A percentile compares a stretch with the other conserved stretches of the same genome.
These are phyloP conservation scores for Leptoclinus maculatus DNA, from an alignment of 2,797 vertebrate species.

Conservation along the genomic window DNA sequence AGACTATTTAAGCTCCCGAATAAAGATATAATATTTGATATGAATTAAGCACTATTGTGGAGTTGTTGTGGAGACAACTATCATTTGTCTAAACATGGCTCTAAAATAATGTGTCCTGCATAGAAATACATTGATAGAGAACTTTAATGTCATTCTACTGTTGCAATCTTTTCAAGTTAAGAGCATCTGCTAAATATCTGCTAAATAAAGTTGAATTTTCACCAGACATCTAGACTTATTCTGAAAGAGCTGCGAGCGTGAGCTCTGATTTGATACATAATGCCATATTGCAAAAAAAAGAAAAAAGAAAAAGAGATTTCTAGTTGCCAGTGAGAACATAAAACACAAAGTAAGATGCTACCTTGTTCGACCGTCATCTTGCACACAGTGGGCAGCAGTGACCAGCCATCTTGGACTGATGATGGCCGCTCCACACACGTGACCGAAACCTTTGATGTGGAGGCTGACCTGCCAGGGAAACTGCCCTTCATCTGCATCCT, in stretches of 20 bases:
- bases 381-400: slow-evolving; percentile 94
- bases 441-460: slow-evolving; percentile 79
- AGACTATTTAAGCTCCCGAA: background rate
- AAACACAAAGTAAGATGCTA: slow-evolving; percentile 54
- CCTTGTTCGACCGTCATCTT: slow-evolving; percentile 78
- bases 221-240: background rate
- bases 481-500: slow-evolving; percentile 86
- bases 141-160: background rate
- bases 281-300: background rate
- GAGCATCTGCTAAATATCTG: background rate
- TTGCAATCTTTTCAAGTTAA: background rate
- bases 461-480: slow-evolving; percentile 99
- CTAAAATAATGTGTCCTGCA: background rate
- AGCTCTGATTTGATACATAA: background rate
- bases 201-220: background rate
- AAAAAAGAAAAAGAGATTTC: background rate
- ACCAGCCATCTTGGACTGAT: slow-evolving; percentile 89
- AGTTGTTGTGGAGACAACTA: background rate
- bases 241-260: background rate
- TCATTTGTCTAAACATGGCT: background rate
- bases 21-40: background rate
- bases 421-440: slow-evolving; percentile 92
- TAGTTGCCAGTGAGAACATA: background rate
- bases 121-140: background rate
- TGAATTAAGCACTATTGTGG: background rate